Evolutionary conservation across 2,888 invertebrate genomes (phyloP).

Genomic region (Chorisops tibialis): DNA sequence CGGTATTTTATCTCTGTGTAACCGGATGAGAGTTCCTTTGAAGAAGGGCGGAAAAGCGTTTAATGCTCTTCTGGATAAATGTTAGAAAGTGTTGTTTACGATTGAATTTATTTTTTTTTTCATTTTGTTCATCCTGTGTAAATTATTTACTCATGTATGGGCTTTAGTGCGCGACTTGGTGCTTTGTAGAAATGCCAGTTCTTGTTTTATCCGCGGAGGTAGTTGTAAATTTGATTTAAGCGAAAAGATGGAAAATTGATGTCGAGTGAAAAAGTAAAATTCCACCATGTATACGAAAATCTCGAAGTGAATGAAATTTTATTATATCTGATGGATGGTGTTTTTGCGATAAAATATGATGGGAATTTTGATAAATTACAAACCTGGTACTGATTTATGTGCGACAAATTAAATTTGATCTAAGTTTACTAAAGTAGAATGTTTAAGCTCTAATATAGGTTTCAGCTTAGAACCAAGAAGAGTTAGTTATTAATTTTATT

Average conservation of each 20-base stretch:
- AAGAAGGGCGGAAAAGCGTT: conserved; percentile 39
- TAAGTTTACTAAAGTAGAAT: too few species aligned
- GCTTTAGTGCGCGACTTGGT: neutral
- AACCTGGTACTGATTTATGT: too few species aligned
- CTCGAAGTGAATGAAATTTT: neutral
- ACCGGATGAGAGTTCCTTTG: neutral
- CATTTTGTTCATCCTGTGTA: conserved; percentile 35
- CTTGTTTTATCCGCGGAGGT: conserved; percentile 8
- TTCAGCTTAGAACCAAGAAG: too few species aligned
- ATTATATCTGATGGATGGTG: conserved; percentile 19
- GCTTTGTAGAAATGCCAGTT: conserved; percentile 8
- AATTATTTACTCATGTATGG: conserved; percentile 40
- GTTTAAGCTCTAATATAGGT: too few species aligned
- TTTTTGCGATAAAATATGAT: neutral
- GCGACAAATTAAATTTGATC: too few species aligned
- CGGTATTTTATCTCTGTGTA: neutral
- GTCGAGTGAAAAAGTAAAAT: conserved; percentile 16
- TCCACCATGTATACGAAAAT: conserved; percentile 1
- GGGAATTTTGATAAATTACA: too few species aligned
- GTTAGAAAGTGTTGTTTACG: conserved; percentile 54
- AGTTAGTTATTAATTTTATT: too few species aligned
- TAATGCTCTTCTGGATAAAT: conserved; percentile 53
- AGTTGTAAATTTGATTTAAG: conserved; percentile 28
- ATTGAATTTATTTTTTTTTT: conserved; percentile 45
- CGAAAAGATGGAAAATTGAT: conserved; percentile 26